phyloP scores from a whole-genome alignment of 2,888 invertebrate genomes.

The Phyllotreta cruciferae region DNA sequence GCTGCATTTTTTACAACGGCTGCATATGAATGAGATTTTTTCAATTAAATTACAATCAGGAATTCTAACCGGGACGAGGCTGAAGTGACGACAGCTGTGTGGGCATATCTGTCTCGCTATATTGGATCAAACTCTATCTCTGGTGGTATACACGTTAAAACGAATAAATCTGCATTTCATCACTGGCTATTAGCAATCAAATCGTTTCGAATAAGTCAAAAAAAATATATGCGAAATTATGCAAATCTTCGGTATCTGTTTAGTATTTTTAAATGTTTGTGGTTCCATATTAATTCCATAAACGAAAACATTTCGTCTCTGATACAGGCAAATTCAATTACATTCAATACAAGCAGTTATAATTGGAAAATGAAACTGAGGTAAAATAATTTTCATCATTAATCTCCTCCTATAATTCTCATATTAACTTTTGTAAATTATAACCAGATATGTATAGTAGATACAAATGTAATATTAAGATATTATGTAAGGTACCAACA shows the following conservation, averaged over 20 bases:
- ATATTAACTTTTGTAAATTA: no score
- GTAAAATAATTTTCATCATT: no score
- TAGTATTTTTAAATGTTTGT: no score
- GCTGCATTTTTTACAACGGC: conserved; percentile 60
- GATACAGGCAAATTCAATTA: no score
- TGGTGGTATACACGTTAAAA: conserved; percentile 26
- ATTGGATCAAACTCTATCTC: conserved; percentile 33
- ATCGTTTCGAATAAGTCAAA: conserved; percentile 20
- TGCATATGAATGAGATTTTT: conserved; percentile 63
- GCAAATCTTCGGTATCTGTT: background rate
- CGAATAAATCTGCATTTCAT: conserved; percentile 51
- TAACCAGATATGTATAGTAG: no score
- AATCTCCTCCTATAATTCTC: no score
- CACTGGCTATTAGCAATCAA: conserved; percentile 46
- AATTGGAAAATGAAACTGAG: no score
- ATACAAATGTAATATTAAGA: background rate
- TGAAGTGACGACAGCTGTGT: conserved; percentile 53
- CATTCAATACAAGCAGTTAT: no score
- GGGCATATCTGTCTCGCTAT: conserved; percentile 36
- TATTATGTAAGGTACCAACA: background rate
- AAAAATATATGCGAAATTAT: conserved; percentile 4
- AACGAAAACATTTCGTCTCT: no score
- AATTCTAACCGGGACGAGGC: conserved; percentile 48
- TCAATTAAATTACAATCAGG: conserved; percentile 62
- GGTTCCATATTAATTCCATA: no score